Conservation (phyloP, 1,140 invertebrate genomes). For the Aricia agestis region DNA sequence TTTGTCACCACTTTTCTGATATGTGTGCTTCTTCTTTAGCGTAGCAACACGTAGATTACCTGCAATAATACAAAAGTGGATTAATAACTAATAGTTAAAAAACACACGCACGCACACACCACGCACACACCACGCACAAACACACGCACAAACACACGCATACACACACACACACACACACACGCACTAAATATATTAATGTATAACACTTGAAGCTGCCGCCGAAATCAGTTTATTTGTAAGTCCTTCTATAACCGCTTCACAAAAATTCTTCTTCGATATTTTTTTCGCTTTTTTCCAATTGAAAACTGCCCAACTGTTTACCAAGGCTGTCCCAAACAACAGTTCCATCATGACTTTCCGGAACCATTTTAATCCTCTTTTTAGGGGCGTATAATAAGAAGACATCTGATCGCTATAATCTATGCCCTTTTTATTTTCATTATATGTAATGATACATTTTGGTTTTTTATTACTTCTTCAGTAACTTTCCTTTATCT, state of each 20-base stretch:
- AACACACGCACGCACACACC: too few relatives aligned
- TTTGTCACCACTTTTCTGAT: too few relatives aligned
- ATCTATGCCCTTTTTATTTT: constrained; percentile 30
- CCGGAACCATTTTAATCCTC: constrained; percentile 49
- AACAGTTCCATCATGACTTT: constrained; percentile 48
- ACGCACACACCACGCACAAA: too few relatives aligned
- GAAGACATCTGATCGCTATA: too few relatives aligned
- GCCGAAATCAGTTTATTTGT: neutral
- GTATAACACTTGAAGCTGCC: neutral
- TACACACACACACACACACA: too few relatives aligned
- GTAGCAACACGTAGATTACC: too few relatives aligned
- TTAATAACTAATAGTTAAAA: too few relatives aligned
- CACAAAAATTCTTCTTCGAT: constrained; percentile 2
- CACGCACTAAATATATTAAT: neutral
- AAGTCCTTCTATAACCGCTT: neutral
- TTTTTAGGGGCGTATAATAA: constrained; percentile 45
- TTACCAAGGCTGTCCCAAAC: constrained; percentile 39
- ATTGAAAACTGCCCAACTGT: constrained; percentile 2
- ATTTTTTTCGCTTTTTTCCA: neutral
- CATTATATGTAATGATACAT: constrained; percentile 27
- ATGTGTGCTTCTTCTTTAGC: too few relatives aligned
- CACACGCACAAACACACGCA: too few relatives aligned
- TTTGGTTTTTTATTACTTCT: constrained; percentile 18
- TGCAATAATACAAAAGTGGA: too few relatives aligned
- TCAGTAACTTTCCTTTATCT: constrained; percentile 16